Base-by-base conservation (phyloP, 2,888 invertebrate species). In the Synergus umbraculus region DNA sequence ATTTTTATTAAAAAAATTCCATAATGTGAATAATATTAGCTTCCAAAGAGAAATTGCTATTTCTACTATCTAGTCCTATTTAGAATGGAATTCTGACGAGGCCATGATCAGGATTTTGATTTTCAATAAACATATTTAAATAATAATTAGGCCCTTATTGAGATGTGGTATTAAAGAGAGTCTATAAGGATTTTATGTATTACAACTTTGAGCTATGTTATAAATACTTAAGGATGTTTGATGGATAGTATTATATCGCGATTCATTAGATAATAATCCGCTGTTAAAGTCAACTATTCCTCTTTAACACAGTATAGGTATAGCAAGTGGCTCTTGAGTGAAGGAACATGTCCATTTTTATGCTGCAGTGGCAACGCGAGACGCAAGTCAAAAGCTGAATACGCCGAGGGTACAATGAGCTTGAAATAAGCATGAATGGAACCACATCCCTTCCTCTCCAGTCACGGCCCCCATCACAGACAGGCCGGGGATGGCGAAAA, bases 361-460 rank as follows among this genome's bases (percentile, higher is more conserved):
- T 73, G 85, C 82, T 85, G 83, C 83, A 86, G 86, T 81, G 83
- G 84, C 84, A 84, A 89, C 83, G 87, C 86, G 86, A 87, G 87
- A 86, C 83, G 86, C 86, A 79, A 89, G 88, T 91, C 90, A 90
- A 91, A 91, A 89, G 89, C 88, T 90, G 91, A 90, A 91, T 90
- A 85, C 89, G 85, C 85, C 80, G 81, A 81, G 87, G 84, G 82
- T 87, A 91, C 90, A 91, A 90, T 91, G 90, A 89, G 91, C 90
- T 88, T 90, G 90, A 91, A 91, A 91, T 91, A 91, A 91, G 91
- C 87, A 89, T 91, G 91, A 91, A 91, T 91, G 90, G 90, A 88
- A 87, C 88, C 87, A 81, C 88, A 87, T 87, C 84, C 86, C 86
- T 85, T 85, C 87, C 85, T 79, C 85, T 78, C 83, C 83, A 84